Percentiles rank a stretch among this genome's conserved stretches.
phyloP scores from a whole-genome alignment of 2,888 invertebrate species.

The Pecten maximus region DNA sequence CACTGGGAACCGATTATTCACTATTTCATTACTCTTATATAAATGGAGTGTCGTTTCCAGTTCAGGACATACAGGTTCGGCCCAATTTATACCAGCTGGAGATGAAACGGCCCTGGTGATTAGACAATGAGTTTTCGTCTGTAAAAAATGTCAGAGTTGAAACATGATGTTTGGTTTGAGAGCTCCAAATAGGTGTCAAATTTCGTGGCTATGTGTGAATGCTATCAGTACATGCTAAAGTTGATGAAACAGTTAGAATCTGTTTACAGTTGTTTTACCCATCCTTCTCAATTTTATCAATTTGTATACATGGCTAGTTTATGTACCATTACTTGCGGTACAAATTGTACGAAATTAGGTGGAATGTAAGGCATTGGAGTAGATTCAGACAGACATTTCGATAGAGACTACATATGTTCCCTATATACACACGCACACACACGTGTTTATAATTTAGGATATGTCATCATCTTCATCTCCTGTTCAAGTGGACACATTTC shows the following conservation, averaged over 20 bases:
- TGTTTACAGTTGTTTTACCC: neutral
- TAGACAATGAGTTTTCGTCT: conserved; percentile 4
- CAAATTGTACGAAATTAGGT: neutral
- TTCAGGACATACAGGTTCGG: neutral
- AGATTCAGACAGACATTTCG: no score
- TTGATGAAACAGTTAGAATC: neutral
- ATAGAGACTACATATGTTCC: no score
- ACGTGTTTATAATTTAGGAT: neutral
- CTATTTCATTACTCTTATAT: neutral
- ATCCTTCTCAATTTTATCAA: neutral
- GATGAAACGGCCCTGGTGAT: neutral
- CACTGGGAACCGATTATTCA: neutral
- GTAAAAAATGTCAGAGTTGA: conserved; percentile 33
- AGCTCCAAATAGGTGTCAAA: neutral
- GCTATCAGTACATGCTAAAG: neutral
- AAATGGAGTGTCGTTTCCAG: conserved; percentile 12
- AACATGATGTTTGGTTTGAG: neutral
- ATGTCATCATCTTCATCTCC: neutral
- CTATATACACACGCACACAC: neutral
- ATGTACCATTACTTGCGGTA: neutral
- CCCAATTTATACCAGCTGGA: neutral
- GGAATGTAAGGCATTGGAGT: neutral
- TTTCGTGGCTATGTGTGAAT: neutral
- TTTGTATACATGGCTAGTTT: neutral
- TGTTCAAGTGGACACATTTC: neutral